Percentiles rank a stretch among this genome's conserved stretches.
These are phyloP conservation scores for Chaenogobius annularis DNA, from an alignment of 2,113 vertebrate species.

Conservation along the genomic window DNA sequence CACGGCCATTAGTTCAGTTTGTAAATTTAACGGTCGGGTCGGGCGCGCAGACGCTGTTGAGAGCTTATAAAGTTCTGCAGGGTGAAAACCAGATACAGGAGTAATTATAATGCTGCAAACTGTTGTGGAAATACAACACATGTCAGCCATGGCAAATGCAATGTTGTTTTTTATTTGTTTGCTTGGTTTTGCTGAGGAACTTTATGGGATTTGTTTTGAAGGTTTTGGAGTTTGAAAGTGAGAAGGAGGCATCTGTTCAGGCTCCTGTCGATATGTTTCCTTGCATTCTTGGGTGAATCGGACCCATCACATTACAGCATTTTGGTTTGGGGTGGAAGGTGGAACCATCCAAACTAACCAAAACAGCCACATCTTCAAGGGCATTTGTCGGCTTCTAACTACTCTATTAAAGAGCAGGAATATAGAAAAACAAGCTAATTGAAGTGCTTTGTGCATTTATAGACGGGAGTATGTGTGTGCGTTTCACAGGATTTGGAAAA, in stretches of 20 bases:
- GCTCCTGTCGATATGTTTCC: too few relatives aligned
- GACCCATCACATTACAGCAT: neutral
- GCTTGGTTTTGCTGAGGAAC: neutral
- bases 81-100: slow-evolving; percentile 1
- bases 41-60: neutral
- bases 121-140: neutral
- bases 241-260: too few relatives aligned
- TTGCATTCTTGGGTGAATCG: too few relatives aligned
- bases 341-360: too few relatives aligned
- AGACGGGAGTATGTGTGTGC: neutral
- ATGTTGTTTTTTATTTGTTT: neutral
- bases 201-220: neutral
- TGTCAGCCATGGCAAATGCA: neutral
- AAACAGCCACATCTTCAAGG: too few relatives aligned
- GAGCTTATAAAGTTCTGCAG: neutral
- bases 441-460: neutral
- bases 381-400: too few relatives aligned
- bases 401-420: too few relatives aligned
- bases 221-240: neutral
- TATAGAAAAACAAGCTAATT: too few relatives aligned
- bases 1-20: slow-evolving; percentile 26
- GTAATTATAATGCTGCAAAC: neutral
- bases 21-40: slow-evolving; percentile 13
- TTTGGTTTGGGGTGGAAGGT: too few relatives aligned
- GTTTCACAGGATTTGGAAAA: neutral